Evolutionary conservation across 2,888 invertebrate genomes (phyloP), one percentile per base, ranked within the genome.

Genomic region (Atrina japonica): DNA sequence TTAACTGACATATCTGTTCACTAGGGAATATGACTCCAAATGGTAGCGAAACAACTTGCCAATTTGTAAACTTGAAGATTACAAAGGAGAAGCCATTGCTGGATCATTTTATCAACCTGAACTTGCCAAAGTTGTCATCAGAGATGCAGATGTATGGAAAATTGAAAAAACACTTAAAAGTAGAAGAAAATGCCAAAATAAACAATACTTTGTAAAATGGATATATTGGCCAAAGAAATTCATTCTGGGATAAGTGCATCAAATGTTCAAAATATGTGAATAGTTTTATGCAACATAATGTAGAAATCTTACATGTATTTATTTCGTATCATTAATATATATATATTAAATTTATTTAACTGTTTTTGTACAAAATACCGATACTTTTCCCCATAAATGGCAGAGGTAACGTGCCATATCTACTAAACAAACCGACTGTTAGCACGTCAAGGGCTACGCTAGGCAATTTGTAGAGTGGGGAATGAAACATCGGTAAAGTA

Each of bases 141-240:
- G 58, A 40, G 69, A 67, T 1, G 35, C 35, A 5, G 41, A 68
- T 40, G 29, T 45, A 29, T 77, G 55, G 59, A 77, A 76, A 65
- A 55, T 80, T 3, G 77, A 76, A 27, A 70, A 61, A 29, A 53
- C 76, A 3, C 18, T 77, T 5, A 74, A 73, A 66, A 69, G 69
- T 2, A 66, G 66, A 67, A 76, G 77, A 30, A 70, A 40, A 53
- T 63, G 76, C 50, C 52, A 29, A 35, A 66, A 72, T 29, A 77
- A 74, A 70, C 70, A 79, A 66, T 35, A 68, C 30, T 74, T 56
- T 59, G 73, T 74, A 1, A 73, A 74, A 64, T 77, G 79, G 77
- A 40, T 68, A 49, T 55, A 75, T 35, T 80, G 66, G 66, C 76
- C 80, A 7, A 66, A 66, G 23, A 76, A 74, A 50, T 77, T 43